phyloP scores from a whole-genome alignment of 2,113 vertebrate genomes.

The Corapipo altera region DNA sequence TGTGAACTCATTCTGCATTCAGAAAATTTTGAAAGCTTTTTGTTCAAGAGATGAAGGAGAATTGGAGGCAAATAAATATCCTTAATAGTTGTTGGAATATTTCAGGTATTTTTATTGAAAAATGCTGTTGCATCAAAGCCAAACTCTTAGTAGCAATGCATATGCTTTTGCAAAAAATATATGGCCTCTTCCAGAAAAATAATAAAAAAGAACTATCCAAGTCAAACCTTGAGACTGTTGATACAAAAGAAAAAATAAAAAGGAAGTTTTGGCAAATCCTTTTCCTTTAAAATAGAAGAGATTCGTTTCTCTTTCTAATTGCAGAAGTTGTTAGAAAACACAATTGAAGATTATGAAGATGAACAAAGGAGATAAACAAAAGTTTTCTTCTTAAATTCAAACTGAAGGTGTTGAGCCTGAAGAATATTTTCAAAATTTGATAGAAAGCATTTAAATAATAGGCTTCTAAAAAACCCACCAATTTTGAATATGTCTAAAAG shows the following conservation, averaged over 20 bases:
- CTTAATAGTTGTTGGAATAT: constrained; percentile 55
- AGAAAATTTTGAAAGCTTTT: constrained; percentile 19
- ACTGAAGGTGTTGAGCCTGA: neutral
- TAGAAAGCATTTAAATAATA: neutral
- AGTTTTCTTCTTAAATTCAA: neutral
- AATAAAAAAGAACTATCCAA: constrained; percentile 38
- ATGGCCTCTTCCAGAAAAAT: constrained; percentile 14
- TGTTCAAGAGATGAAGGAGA: constrained; percentile 47
- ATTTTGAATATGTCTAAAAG: neutral
- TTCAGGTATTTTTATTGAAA: constrained; percentile 64
- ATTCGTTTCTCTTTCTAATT: neutral
- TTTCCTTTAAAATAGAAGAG: neutral
- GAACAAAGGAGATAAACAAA: neutral
- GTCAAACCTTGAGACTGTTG: constrained; percentile 1
- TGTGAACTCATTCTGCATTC: neutral
- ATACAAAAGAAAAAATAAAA: neutral
- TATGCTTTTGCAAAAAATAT: constrained; percentile 34
- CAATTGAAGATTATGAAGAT: neutral
- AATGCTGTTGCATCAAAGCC: constrained; percentile 55
- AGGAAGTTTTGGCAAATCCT: neutral
- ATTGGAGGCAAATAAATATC: constrained; percentile 54
- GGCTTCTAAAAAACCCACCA: neutral
- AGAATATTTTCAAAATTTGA: neutral
- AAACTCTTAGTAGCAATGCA: constrained; percentile 49
- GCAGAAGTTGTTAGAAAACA: neutral